Conservation (phyloP, 2,113 vertebrate species). For the Psittacara wagleri region DNA sequence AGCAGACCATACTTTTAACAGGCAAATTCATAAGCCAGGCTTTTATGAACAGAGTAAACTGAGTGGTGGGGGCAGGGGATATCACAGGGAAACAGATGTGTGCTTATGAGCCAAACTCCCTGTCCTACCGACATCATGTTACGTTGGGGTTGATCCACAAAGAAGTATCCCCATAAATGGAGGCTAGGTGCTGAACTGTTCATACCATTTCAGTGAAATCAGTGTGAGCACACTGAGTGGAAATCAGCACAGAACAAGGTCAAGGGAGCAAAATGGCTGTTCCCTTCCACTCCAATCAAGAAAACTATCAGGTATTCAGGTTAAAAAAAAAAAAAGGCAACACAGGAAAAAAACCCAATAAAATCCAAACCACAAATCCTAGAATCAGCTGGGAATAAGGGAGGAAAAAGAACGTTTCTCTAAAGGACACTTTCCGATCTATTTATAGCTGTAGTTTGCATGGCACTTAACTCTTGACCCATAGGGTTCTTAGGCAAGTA, state of each 20-base stretch:
- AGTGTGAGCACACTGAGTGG: accelerated
- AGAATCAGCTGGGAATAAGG: constrained; percentile 14
- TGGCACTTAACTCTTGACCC: neutral
- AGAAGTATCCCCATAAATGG: neutral
- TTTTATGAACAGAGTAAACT: constrained; percentile 27
- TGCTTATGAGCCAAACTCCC: neutral
- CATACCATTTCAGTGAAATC: neutral
- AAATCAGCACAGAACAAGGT: neutral
- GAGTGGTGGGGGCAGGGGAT: neutral
- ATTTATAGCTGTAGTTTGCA: constrained; percentile 20
- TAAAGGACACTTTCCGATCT: neutral
- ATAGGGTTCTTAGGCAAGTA: constrained; percentile 7
- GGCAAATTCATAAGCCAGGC: constrained; percentile 19
- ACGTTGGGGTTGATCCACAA: neutral
- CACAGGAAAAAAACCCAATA: neutral
- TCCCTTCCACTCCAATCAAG: neutral
- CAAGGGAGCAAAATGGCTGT: neutral
- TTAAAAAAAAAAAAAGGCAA: accelerated
- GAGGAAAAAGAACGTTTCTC: neutral
- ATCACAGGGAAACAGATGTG: constrained; percentile 40
- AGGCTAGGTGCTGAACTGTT: neutral
- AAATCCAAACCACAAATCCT: neutral
- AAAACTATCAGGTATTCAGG: neutral
- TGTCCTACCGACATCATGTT: neutral
- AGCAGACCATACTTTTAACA: constrained; percentile 34